Evolutionary conservation across 2,797 vertebrate genomes (phyloP), one percentile per base, ranked within the genome.

Genomic region (Antennarius maculatus): DNA sequence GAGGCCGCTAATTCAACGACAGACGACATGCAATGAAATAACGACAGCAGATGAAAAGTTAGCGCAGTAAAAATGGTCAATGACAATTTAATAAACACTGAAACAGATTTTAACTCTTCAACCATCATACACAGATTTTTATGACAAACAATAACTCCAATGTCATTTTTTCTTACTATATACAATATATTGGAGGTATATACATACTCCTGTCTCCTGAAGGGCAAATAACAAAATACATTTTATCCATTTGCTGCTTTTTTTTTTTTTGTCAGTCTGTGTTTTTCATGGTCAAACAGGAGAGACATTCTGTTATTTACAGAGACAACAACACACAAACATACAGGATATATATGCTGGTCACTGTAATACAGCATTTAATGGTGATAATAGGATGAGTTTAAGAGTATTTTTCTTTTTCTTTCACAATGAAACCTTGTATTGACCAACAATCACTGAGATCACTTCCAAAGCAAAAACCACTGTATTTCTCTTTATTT

Each of bases 151-250:
- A 91, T 42, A 92, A 93, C 91, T 90, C 91, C 85, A 91, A 90
- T 84, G 88, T 81, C 87, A 73, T 70, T 67, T 88, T 76, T 64
- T 28, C 88, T 90, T 92, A 94, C 92, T 95, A 94, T 95, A 94
- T 95, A 95, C 94, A 95, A 91, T 94, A 94, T 91, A 93, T 88
- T 92, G 91, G 94, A 80, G 63, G 45, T 91, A 91, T 92, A 62
- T 93, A 92, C 90, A 92, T 73, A 83, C 69, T 17, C 10, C 70
- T 89, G 92, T 92, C 90, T 89, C 91, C 92, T 89, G 86, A 93
- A 93, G 86, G 91, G 93, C 91, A 87, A 92, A 92, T 94, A 95
- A 93, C 92, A 95, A 95, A 95, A 95, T 94, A 95, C 89, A 91
- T 86, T 93, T 77, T 83, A 87, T 92, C 74, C 70, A 57, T 81